Percentiles rank a stretch among this genome's conserved stretches.
phyloP scores from a whole-genome alignment of 2,888 invertebrate species.

The Plebejus argus region DNA sequence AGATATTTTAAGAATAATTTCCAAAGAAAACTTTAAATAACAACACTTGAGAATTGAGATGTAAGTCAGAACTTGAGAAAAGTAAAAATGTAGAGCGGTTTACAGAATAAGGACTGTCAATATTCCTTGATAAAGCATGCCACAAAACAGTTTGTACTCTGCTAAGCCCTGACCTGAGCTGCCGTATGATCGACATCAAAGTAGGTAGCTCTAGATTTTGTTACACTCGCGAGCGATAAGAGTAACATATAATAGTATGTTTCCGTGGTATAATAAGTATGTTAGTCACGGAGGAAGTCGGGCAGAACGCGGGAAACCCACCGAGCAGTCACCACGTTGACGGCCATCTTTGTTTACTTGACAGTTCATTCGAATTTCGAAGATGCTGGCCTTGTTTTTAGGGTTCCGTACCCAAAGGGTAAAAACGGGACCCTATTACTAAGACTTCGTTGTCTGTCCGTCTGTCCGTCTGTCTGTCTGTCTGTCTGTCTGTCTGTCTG shows the following conservation, averaged over 20 bases:
- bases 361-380: not conserved
- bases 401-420: too few relatives aligned
- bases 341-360: constrained; percentile 16
- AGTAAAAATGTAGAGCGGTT: too few relatives aligned
- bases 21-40: not conserved
- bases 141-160: not conserved
- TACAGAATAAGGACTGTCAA: too few relatives aligned
- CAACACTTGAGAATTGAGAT: too few relatives aligned
- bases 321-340: constrained; percentile 3
- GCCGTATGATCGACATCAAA: not conserved
- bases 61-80: too few relatives aligned
- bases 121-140: too few relatives aligned
- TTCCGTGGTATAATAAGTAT: constrained; percentile 1
- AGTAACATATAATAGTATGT: not conserved
- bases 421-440: too few relatives aligned
- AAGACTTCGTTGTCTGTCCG: too few relatives aligned
- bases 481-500: too few relatives aligned
- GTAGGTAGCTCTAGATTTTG: not conserved
- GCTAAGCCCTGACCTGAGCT: not conserved
- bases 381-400: not conserved
- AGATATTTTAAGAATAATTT: not conserved
- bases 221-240: not conserved
- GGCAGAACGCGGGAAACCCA: constrained; percentile 27
- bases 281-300: constrained; percentile 25
- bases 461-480: too few relatives aligned